Evolutionary conservation across 1,140 invertebrate species (phyloP).

Genomic region (Pinna nobilis): DNA sequence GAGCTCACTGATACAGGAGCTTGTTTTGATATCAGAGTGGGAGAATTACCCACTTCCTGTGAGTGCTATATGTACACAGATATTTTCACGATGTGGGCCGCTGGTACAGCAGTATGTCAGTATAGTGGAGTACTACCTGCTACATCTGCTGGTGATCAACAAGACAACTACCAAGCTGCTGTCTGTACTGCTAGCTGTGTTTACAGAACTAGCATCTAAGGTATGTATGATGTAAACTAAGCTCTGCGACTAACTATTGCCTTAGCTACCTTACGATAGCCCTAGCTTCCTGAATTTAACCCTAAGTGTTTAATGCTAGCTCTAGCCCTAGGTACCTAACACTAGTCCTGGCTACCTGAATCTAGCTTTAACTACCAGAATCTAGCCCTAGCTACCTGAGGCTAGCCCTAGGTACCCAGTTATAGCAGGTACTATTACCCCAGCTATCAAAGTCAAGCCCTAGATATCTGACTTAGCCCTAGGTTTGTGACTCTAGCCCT

Average conservation of each 20-base stretch:
- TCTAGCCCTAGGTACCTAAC: too few relatives aligned
- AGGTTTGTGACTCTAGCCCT: too few relatives aligned
- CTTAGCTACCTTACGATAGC: neutral
- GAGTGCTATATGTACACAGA: conserved; percentile 11
- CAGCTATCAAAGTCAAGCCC: too few relatives aligned
- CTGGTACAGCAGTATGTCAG: conserved; percentile 87
- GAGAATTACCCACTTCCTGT: conserved; percentile 7
- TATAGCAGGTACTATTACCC: too few relatives aligned
- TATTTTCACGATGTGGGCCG: conserved; percentile 68
- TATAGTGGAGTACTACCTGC: conserved; percentile 86
- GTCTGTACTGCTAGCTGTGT: conserved; percentile 88
- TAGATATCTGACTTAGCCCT: too few relatives aligned
- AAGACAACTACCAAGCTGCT: conserved; percentile 88
- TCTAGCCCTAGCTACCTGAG: too few relatives aligned
- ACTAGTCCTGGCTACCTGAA: too few relatives aligned
- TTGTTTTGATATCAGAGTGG: neutral
- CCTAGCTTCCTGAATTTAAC: neutral
- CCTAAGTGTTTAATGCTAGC: neutral
- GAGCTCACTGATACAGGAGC: conserved; percentile 5
- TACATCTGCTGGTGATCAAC: conserved; percentile 84
- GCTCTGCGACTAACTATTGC: neutral
- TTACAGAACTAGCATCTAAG: conserved; percentile 88
- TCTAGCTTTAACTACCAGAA: too few relatives aligned
- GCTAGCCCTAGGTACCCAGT: too few relatives aligned
- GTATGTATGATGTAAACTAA: conserved; percentile 67